phyloP scores from a whole-genome alignment of 1,140 invertebrate genomes.

The Cepaea nemoralis region DNA sequence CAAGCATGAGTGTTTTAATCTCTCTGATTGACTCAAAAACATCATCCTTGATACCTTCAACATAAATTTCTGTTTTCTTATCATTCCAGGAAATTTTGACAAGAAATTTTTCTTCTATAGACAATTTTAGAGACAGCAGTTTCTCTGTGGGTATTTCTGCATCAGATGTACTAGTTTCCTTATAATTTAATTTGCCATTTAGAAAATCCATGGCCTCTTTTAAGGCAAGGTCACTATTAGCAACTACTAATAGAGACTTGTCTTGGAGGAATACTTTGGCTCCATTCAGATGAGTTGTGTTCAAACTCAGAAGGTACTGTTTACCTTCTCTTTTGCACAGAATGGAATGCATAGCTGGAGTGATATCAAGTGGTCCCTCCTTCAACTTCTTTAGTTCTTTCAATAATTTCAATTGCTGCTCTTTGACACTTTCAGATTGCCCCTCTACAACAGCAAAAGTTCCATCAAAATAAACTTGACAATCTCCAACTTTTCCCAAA shows the following conservation, averaged over 20 bases:
- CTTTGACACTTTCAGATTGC: too few relatives aligned
- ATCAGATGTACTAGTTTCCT: neutral
- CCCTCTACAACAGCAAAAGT: too few relatives aligned
- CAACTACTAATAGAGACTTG: neutral
- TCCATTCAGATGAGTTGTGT: neutral
- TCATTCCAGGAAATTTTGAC: too few relatives aligned
- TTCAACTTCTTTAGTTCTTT: neutral
- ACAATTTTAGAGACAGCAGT: neutral
- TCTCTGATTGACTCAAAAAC: too few relatives aligned
- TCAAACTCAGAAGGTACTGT: neutral
- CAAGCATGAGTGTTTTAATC: neutral
- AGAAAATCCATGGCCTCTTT: neutral
- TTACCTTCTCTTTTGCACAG: neutral
- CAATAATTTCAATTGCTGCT: too few relatives aligned
- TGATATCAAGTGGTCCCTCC: neutral
- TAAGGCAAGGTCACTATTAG: neutral
- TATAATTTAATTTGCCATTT: neutral
- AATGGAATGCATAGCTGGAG: neutral
- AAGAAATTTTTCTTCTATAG: neutral
- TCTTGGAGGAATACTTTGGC: neutral
- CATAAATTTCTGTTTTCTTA: too few relatives aligned
- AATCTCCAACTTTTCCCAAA: neutral
- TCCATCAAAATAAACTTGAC: neutral
- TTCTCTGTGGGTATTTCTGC: neutral
- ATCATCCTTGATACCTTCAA: too few relatives aligned